Percentiles rank a stretch among this genome's conserved stretches.
Evolutionary conservation across 2,113 vertebrate species (phyloP).

Genomic region (Zootoca vivipara): DNA sequence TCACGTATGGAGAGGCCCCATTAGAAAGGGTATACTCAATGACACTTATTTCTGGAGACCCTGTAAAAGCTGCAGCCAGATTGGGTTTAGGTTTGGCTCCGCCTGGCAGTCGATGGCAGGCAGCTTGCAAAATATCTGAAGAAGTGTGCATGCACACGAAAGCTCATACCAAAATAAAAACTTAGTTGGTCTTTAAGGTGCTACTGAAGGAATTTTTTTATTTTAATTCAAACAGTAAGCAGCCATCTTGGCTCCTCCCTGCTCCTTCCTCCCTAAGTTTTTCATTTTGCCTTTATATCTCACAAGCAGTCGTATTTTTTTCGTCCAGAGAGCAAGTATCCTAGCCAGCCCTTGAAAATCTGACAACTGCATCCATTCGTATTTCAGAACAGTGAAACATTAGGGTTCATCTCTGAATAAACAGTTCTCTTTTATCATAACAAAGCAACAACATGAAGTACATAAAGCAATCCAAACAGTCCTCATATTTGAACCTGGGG

Average conservation of each 20-base stretch:
- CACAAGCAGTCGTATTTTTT: neutral
- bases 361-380: conserved; percentile 53
- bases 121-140: too few species aligned
- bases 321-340: neutral
- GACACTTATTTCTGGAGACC: neutral
- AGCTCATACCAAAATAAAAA: too few species aligned
- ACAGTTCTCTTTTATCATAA: conserved; percentile 39
- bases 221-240: neutral
- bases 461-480: conserved; percentile 15
- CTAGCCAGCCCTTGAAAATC: conserved; percentile 35
- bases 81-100: too few species aligned
- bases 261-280: too few species aligned
- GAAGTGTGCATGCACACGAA: too few species aligned
- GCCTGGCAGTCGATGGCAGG: too few species aligned
- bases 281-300: neutral
- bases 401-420: conserved; percentile 52
- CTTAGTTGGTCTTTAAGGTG: too few species aligned
- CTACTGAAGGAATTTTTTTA: too few species aligned
- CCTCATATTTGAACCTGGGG: conserved; percentile 13
- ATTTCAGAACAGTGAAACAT: conserved; percentile 55
- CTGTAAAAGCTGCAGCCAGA: too few species aligned
- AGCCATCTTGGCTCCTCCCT: neutral
- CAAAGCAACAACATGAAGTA: conserved; percentile 32
- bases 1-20: neutral
- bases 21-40: neutral